Conservation (phyloP, 2,113 vertebrate genomes). For the Strix aluco region DNA sequence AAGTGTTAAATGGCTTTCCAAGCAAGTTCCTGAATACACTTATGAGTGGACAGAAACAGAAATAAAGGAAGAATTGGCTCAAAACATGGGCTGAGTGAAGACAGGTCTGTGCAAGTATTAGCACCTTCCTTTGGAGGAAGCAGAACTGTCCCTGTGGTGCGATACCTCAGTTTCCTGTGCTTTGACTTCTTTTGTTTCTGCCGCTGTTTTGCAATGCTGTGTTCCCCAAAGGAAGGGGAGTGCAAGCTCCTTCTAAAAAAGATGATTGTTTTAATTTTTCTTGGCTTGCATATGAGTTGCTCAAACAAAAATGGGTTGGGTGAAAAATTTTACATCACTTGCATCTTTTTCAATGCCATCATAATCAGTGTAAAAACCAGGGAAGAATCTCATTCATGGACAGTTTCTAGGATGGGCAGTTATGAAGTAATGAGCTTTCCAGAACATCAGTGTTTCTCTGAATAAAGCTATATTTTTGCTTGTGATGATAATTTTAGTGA, state of each 20-base stretch:
- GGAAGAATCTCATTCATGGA: background rate
- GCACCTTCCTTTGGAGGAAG: background rate
- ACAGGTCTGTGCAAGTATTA: background rate
- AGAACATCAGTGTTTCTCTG: background rate
- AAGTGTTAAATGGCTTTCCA: background rate
- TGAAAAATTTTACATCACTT: background rate
- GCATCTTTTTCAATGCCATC: rapidly evolving
- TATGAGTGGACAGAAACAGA: background rate
- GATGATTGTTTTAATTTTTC: background rate
- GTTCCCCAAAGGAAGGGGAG: background rate
- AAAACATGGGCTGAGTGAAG: background rate
- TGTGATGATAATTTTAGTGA: background rate
- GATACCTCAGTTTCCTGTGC: background rate
- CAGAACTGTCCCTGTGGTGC: background rate
- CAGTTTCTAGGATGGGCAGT: background rate
- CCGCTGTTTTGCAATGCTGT: background rate
- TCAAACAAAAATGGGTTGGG: background rate
- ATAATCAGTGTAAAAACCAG: background rate
- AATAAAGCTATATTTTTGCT: background rate
- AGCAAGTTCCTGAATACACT: background rate
- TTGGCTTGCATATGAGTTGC: background rate
- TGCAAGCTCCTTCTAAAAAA: background rate
- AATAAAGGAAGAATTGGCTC: background rate
- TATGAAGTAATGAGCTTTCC: background rate
- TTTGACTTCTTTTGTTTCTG: background rate